Base-by-base conservation (phyloP, 2,797 vertebrate genomes). In the Takifugu rubripes region DNA sequence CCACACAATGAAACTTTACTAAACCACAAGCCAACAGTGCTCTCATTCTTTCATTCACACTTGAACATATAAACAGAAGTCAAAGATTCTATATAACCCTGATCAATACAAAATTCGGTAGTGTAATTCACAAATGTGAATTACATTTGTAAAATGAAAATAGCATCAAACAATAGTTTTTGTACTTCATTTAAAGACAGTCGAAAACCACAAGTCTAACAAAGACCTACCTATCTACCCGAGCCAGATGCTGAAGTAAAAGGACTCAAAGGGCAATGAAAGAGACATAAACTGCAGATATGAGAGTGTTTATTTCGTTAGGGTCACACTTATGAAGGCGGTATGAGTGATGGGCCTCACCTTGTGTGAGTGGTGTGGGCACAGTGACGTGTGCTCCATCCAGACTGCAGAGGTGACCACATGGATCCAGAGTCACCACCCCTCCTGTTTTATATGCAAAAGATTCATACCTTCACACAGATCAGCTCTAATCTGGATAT, bases 311-410 rank as follows among this genome's bases (percentile, higher is more conserved):
- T 49, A 89, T 24, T 90, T 92, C 9, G 90, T 88, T 25, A 9
- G 31, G 21, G 21, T 9, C 31, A 33, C 10, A 3, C 26, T 24
- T 49, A 12, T 3, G 9, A 46, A 21, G 3, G n/a, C n/a, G 8
- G 17, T 14, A 31, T 12, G 49, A 8, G 3, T 31, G 15, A n/a
- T n/a, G 14, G 31, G n/a, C 45, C 64, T 86, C 84, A 93, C 92
- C 92, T 64, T 93, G 92, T 36, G 92, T 92, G 36, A 93, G 90
- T 10, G 84, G 90, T 25, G 91, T 92, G 16, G 92, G 89, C 42
- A 86, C 85, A 31, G 83, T 84, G 52, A 93, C 76, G 33, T 89
- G 87, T 10, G 88, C 86, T 54, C 92, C 91, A 67, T 93, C 92
- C 51, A 93, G 82, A 49, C 89, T 89, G 81, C 92, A 93, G 40